phyloP scores from a whole-genome alignment of 2,113 vertebrate genomes.

The Colinus virginianus region DNA sequence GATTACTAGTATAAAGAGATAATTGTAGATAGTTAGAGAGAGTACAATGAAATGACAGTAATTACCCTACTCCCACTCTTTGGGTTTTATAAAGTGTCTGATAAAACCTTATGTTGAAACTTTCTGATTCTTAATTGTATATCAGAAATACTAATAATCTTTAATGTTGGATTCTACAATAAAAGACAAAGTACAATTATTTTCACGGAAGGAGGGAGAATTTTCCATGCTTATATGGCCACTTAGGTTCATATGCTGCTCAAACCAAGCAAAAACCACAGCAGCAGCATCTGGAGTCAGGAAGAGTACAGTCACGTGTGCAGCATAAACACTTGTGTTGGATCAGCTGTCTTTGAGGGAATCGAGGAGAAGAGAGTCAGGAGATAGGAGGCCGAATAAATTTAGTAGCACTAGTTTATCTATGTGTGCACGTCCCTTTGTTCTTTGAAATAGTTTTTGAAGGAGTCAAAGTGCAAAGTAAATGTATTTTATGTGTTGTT shows the following conservation, averaged over 20 bases:
- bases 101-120: constrained; percentile 17
- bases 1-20: constrained; percentile 16
- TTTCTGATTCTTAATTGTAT: neutral
- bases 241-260: neutral
- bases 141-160: neutral
- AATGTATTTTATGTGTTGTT: neutral
- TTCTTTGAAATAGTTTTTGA: neutral
- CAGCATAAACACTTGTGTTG: neutral
- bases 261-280: neutral
- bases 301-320: neutral
- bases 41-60: constrained; percentile 13
- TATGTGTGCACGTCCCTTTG: neutral
- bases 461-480: neutral
- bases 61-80: constrained; percentile 24
- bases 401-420: neutral
- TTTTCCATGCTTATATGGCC: neutral
- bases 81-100: constrained; percentile 7
- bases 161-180: neutral
- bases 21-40: constrained; percentile 8
- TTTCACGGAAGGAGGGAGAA: neutral
- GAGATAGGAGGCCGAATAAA: neutral
- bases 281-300: neutral
- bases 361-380: neutral
- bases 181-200: neutral
- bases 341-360: neutral